Conservation (phyloP, 2,113 vertebrate genomes). For the Emydura subglobosa region DNA sequence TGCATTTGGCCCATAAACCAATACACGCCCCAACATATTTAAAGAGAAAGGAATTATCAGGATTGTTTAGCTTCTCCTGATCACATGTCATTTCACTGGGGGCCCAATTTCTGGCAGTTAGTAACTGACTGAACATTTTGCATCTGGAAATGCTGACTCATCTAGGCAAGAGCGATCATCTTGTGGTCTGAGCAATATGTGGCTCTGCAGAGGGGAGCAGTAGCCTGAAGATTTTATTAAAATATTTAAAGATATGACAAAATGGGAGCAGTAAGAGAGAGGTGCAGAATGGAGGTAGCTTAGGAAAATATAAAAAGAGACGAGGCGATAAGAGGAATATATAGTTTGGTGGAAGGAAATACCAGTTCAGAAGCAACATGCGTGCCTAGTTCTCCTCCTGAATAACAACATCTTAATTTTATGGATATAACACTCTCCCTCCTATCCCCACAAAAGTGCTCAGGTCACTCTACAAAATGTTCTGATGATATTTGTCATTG, state of each 20-base stretch:
- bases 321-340: not conserved
- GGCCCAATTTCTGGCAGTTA: not conserved
- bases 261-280: rapidly evolving
- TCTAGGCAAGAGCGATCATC: not conserved
- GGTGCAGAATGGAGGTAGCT: not conserved
- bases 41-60: not conserved
- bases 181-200: rapidly evolving
- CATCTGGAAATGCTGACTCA: not conserved
- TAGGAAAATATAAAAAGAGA: not conserved
- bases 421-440: not conserved
- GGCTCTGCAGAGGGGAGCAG: not conserved
- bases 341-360: not conserved
- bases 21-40: not conserved
- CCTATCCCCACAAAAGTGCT: not conserved
- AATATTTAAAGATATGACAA: not conserved
- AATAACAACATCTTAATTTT: constrained; percentile 7
- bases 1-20: not conserved
- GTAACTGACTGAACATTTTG: not conserved
- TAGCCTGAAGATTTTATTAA: not conserved
- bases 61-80: not conserved
- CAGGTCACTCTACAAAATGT: not conserved
- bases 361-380: not conserved
- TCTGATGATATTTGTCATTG: not conserved
- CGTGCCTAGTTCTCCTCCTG: not conserved
- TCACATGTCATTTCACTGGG: not conserved